Conservation (phyloP, 2,797 vertebrate genomes). For the Clarias pachynema region DNA sequence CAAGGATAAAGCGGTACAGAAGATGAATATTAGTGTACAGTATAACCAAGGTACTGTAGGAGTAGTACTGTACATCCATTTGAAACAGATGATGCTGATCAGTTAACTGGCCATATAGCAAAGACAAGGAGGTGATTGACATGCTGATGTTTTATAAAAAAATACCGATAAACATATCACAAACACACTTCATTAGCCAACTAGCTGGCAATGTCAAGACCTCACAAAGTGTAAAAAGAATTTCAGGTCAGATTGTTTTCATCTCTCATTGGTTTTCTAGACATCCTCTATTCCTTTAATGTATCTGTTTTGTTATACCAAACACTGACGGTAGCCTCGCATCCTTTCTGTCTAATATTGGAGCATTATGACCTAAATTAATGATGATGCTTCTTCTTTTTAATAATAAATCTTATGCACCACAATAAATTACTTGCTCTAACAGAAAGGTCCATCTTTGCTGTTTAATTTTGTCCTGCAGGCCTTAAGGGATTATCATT, state of each 20-base stretch:
- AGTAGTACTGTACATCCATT: background rate
- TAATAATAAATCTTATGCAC: background rate
- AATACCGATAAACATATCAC: too few relatives aligned
- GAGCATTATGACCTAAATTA: background rate
- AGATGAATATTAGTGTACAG: too few relatives aligned
- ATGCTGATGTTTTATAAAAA: background rate
- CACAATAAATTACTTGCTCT: background rate
- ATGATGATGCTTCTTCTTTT: background rate
- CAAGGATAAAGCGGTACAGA: too few relatives aligned
- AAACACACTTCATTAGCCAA: background rate
- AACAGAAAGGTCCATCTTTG: background rate
- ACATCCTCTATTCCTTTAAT: background rate
- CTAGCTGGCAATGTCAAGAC: background rate
- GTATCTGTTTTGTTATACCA: background rate
- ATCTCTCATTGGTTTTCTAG: background rate
- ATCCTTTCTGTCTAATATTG: background rate
- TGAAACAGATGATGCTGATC: background rate
- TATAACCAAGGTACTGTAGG: background rate
- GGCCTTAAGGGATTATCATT: constrained; percentile 12
- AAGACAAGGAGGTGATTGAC: background rate
- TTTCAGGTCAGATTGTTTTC: background rate
- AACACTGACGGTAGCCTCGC: background rate
- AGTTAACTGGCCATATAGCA: background rate
- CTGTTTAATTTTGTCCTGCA: background rate
- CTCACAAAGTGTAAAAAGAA: background rate